Conservation (phyloP, 2,113 vertebrate genomes). For the Lepus timidus region DNA sequence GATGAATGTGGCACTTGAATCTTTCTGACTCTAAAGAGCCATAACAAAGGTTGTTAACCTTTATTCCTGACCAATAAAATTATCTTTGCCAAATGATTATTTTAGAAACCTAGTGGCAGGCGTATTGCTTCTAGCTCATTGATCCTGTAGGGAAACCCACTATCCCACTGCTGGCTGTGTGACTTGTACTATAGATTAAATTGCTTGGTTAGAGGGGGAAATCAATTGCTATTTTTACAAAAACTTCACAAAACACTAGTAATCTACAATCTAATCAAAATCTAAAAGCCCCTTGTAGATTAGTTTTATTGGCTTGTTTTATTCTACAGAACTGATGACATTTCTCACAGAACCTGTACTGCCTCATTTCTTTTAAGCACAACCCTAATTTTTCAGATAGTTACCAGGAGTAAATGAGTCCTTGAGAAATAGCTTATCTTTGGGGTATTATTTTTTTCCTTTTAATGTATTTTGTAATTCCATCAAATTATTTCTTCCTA, state of each 20-base stretch:
- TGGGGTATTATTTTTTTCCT: neutral
- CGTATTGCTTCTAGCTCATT: slow-evolving; percentile 45
- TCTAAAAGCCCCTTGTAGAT: slow-evolving; percentile 71
- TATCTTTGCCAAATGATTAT: slow-evolving; percentile 71
- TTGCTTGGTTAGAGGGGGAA: slow-evolving; percentile 64
- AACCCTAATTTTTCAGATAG: slow-evolving; percentile 50
- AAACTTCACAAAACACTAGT: slow-evolving; percentile 62
- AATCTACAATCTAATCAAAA: slow-evolving; percentile 77
- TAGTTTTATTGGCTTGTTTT: slow-evolving; percentile 74
- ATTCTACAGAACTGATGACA: slow-evolving; percentile 26
- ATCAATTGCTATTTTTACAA: slow-evolving; percentile 73
- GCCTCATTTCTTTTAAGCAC: slow-evolving; percentile 55
- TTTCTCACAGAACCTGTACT: slow-evolving; percentile 68
- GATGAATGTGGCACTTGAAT: slow-evolving; percentile 42
- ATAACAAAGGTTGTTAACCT: slow-evolving; percentile 71
- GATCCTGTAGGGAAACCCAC: slow-evolving; percentile 58
- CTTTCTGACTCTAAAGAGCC: slow-evolving; percentile 55
- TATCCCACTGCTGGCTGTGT: slow-evolving; percentile 20
- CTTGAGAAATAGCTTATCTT: neutral
- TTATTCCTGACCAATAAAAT: slow-evolving; percentile 73
- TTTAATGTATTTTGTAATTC: slow-evolving; percentile 33
- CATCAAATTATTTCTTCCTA: slow-evolving; percentile 30
- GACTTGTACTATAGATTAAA: slow-evolving; percentile 61
- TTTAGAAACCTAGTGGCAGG: slow-evolving; percentile 64
- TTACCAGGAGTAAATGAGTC: slow-evolving; percentile 41